A percentile compares a stretch with the other conserved stretches of the same genome.
These are phyloP conservation scores for Ferrisia virgata DNA, from an alignment of 2,888 invertebrate genomes.

Conservation along the genomic window DNA sequence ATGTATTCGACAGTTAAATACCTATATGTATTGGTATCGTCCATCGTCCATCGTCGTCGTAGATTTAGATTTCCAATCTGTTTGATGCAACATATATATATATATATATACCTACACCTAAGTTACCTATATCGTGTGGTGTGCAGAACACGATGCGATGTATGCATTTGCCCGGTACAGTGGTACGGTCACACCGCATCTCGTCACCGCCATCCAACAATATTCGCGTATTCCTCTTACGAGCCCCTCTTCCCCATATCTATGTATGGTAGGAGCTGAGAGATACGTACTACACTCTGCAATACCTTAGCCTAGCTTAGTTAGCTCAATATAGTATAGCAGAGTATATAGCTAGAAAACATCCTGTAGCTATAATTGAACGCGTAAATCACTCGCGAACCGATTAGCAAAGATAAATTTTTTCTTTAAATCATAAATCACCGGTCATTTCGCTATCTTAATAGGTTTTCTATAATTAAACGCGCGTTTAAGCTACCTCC, in stretches of 20 bases:
- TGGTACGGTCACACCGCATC: not conserved
- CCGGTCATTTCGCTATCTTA: constrained; percentile 29
- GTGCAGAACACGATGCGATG: no score
- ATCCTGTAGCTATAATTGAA: constrained; percentile 18
- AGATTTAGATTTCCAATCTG: not conserved
- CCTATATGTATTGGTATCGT: no score
- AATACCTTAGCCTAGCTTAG: no score
- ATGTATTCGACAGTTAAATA: not conserved
- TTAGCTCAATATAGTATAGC: no score
- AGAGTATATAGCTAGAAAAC: not conserved
- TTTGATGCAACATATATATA: no score
- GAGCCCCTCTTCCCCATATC: no score
- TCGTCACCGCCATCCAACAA: not conserved
- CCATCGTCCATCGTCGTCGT: no score
- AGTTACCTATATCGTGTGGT: no score
- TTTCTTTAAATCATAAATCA: constrained; percentile 28
- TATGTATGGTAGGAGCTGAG: no score
- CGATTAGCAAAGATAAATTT: constrained; percentile 29
- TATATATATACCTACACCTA: no score
- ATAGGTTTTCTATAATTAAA: constrained; percentile 32
- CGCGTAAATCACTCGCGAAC: constrained; percentile 24
- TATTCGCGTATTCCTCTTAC: not conserved
- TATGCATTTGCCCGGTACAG: not conserved
- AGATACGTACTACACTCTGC: no score
- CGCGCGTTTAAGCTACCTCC: constrained; percentile 29